Evolutionary conservation across 2,888 invertebrate genomes (phyloP).

Genomic region (Cryptocephalus moraei): DNA sequence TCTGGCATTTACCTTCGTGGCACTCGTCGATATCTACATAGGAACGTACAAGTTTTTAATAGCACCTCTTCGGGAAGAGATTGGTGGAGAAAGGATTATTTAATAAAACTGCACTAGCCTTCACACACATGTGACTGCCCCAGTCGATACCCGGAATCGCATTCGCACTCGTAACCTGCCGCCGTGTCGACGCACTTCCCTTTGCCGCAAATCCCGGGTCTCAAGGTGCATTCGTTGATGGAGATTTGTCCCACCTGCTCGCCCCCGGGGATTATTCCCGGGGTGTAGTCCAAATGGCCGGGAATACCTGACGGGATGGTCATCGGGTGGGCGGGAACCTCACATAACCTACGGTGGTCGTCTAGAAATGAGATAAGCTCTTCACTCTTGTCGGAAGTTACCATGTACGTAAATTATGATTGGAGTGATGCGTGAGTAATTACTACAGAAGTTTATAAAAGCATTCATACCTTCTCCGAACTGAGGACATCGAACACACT

Average conservation of each 20-base stretch:
- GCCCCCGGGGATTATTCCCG: slow-evolving; percentile 6
- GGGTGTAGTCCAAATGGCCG: slow-evolving; percentile 8
- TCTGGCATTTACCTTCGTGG: slow-evolving; percentile 60
- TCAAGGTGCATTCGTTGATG: slow-evolving; percentile 66
- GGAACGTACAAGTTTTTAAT: not conserved
- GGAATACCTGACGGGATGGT: slow-evolving; percentile 5
- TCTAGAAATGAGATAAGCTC: slow-evolving; percentile 20
- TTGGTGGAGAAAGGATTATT: too few species aligned
- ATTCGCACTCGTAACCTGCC: slow-evolving; percentile 69
- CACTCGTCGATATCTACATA: slow-evolving; percentile 70
- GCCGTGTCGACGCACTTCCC: slow-evolving; percentile 64
- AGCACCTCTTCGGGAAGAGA: not conserved
- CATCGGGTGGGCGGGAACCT: slow-evolving; percentile 14
- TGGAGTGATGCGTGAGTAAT: too few species aligned
- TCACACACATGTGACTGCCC: slow-evolving; percentile 43
- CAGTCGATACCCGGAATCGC: slow-evolving; percentile 56
- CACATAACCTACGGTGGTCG: slow-evolving; percentile 33
- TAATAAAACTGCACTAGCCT: slow-evolving; percentile 34
- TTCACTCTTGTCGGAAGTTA: not conserved
- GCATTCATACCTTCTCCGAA: slow-evolving; percentile 41
- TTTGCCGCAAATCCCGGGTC: slow-evolving; percentile 64
- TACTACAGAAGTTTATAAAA: too few species aligned
- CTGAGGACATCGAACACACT: slow-evolving; percentile 66
- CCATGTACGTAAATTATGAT: too few species aligned
- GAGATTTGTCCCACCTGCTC: slow-evolving; percentile 23